Conservation (phyloP, 2,797 vertebrate species). For the Malacoctenus gilli region DNA sequence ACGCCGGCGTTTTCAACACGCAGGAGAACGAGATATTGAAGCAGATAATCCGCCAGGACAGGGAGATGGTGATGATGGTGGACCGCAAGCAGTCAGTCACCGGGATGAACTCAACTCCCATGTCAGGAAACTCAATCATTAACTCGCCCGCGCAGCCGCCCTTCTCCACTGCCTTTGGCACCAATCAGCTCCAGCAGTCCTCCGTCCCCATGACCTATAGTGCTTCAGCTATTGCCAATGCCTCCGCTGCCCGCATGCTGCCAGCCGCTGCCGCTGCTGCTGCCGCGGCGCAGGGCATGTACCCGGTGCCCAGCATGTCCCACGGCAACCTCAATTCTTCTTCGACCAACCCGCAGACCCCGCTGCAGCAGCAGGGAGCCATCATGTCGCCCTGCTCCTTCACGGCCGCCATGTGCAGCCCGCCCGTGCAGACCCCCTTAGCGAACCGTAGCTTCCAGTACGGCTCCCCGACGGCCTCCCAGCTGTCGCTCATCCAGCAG, state of each 20-base stretch:
- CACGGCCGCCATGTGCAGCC: conserved; percentile 89
- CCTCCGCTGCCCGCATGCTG: conserved; percentile 85
- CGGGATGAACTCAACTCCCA: conserved; percentile 86
- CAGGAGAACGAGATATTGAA: conserved; percentile 99
- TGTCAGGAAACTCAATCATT: conserved; percentile 89
- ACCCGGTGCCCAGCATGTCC: conserved; percentile 84
- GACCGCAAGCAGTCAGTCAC: conserved; percentile 86
- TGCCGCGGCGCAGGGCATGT: conserved; percentile 83
- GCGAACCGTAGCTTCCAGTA: conserved; percentile 95
- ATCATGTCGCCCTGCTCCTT: conserved; percentile 94
- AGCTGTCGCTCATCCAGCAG: conserved; percentile 92
- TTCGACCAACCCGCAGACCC: conserved; percentile 83
- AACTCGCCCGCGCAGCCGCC: conserved; percentile 91
- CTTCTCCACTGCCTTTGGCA: conserved; percentile 77
- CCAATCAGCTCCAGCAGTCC: conserved; percentile 86
- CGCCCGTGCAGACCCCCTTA: conserved; percentile 92
- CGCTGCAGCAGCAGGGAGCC: conserved; percentile 84
- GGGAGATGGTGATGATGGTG: conserved; percentile 96
- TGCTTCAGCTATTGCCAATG: conserved; percentile 82
- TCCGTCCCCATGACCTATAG: conserved; percentile 86
- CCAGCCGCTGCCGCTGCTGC: conserved; percentile 80
- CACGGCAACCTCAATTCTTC: conserved; percentile 88
- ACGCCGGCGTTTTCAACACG: conserved; percentile 98
- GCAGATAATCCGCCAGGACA: conserved; percentile 98
- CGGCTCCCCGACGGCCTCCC: conserved; percentile 90